Percentiles rank a stretch among this genome's conserved stretches.
These are phyloP conservation scores for Alviniconcha strummeri DNA, from an alignment of 2,888 invertebrate species.

Conservation along the genomic window DNA sequence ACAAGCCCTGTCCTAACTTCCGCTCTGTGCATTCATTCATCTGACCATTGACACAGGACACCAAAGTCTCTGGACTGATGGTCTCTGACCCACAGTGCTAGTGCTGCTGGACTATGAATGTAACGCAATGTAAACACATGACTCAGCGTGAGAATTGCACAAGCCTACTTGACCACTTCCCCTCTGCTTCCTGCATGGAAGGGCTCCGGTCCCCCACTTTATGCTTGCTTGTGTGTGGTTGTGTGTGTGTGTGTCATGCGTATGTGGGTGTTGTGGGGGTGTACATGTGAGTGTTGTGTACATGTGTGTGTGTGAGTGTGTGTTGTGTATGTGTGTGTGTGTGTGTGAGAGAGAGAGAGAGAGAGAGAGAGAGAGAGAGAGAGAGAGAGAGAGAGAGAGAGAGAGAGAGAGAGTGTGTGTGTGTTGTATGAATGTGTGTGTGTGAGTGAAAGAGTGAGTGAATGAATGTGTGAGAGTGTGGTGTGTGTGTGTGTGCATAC, in stretches of 20 bases:
- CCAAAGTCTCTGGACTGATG: no score
- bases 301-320: not conserved
- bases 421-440: not conserved
- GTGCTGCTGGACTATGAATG: no score
- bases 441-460: not conserved
- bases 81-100: no score
- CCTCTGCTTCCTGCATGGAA: not conserved
- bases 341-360: not conserved
- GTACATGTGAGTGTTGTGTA: constrained; percentile 18
- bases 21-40: no score
- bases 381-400: constrained; percentile 5
- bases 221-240: not conserved
- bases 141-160: not conserved
- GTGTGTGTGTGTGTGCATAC: no score
- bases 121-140: no score
- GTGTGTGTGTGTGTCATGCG: not conserved
- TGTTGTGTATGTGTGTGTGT: not conserved
- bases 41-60: no score
- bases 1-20: no score
- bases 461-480: not conserved
- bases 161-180: not conserved
- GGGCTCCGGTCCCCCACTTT: not conserved
- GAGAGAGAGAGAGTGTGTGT: not conserved
- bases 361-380: constrained; percentile 13
- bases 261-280: not conserved